Base-by-base conservation (phyloP, 2,113 vertebrate genomes). In the Pungitius pungitius region DNA sequence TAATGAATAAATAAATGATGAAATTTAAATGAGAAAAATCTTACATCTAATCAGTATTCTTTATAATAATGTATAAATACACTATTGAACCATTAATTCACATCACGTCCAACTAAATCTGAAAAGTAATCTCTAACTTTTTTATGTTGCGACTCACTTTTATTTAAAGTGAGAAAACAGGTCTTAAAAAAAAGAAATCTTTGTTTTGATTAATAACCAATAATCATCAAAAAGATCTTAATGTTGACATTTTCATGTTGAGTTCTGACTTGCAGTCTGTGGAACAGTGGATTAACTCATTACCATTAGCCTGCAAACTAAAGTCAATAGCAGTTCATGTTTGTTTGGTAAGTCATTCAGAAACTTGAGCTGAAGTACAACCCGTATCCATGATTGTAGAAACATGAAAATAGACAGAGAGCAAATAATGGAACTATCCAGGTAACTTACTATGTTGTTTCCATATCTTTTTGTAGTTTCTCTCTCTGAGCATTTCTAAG, bases 401-500 rank as follows among this genome's bases (percentile, higher is more conserved):
- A 10, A 2, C 51, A 15, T 37, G 26, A 64, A 30, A 35, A 47
- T 6, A 45, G 3, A 17, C n/a, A 18, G 26, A 47, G 11, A 39
- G 18, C 9, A 17, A 57, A 26, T 24, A 7, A 59, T 59, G n/a
- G 1, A 71, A 26, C 4, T 30, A 35, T 56, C 8, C 15, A 7
- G 15, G 69, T 17, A 15, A 81, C 88, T 84, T 81, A 93, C 93
- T 81, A 54, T 83, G 73, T 43, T 61, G 66, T 76, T 60, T 89
- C 85, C 73, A 75, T 80, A 15, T 96, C 94, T 85, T 92, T 94
- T 91, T 95, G 94, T 17, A 78, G 63, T 83, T 91, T 94, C 49
- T 95, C 95, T 83, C 94, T 95, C 54, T 95, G 93, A 62, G 88
- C 68, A 62, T 91, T 95, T 82, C 88, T 92, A 77, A 95, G 87